Evolutionary conservation across 2,797 vertebrate species (phyloP).

Genomic region (Buphagus erythrorhynchus): DNA sequence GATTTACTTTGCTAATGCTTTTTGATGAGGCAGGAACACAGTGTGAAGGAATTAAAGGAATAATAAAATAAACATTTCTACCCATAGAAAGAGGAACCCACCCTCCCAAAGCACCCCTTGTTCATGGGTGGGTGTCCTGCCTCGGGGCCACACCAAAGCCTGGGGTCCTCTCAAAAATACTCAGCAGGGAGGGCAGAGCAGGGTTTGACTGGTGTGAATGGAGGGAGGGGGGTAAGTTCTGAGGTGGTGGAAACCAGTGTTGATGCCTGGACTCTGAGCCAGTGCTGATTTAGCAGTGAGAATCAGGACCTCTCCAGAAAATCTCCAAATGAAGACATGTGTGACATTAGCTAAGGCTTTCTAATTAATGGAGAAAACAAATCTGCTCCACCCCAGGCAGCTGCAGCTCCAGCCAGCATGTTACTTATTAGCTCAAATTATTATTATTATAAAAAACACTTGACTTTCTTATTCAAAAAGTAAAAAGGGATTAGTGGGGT

Average conservation of each 20-base stretch:
- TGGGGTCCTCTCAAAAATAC: not conserved
- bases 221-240: not conserved
- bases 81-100: conserved; percentile 9
- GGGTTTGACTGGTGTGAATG: not conserved
- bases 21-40: conserved; percentile 26
- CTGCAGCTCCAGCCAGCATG: conserved; percentile 72
- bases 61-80: conserved; percentile 47
- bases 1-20: conserved; percentile 51
- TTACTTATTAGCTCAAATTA: conserved; percentile 82
- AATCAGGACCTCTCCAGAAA: conserved; percentile 37
- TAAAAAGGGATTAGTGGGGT: conserved; percentile 74
- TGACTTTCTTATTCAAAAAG: conserved; percentile 75
- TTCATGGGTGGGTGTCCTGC: not conserved
- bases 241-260: not conserved
- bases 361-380: conserved; percentile 77
- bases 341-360: conserved; percentile 67
- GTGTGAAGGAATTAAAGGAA: not conserved
- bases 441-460: conserved; percentile 73
- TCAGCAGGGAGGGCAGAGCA: not conserved
- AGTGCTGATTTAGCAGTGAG: not conserved
- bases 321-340: conserved; percentile 55
- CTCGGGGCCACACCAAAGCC: not conserved
- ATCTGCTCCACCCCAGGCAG: conserved; percentile 75
- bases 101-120: not conserved
- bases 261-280: not conserved